These are phyloP conservation scores for Myodes glareolus DNA, from an alignment of 2,113 vertebrate species.

Conservation along the genomic window DNA sequence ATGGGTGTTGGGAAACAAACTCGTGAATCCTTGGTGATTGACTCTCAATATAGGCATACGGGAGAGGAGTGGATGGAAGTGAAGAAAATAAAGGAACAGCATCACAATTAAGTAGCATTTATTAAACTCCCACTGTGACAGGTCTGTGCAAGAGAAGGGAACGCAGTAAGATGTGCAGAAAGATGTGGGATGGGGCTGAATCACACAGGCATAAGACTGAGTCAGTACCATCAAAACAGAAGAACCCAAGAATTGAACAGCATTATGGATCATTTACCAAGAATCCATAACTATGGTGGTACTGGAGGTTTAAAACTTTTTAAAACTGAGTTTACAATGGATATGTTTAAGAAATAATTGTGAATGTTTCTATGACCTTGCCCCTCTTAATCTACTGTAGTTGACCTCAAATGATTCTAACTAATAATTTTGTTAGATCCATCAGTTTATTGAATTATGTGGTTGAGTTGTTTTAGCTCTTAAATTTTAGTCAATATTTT, in stretches of 20 bases:
- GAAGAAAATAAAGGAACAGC: constrained; percentile 59
- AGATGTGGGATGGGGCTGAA: constrained; percentile 66
- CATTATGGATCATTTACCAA: background rate
- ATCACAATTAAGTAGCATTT: constrained; percentile 58
- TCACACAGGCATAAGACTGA: constrained; percentile 52
- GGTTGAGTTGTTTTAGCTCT: constrained; percentile 5
- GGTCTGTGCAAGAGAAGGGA: constrained; percentile 69
- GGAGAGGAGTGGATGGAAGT: constrained; percentile 18
- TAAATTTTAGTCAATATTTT: constrained; percentile 19
- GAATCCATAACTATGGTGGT: background rate
- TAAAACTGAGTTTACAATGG: background rate
- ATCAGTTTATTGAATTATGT: background rate
- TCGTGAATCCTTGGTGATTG: background rate
- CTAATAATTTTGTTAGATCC: background rate
- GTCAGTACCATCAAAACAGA: constrained; percentile 58
- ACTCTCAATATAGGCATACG: background rate
- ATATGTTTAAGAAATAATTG: background rate
- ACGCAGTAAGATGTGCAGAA: constrained; percentile 9
- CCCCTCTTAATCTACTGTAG: background rate
- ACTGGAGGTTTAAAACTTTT: background rate
- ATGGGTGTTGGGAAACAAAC: background rate
- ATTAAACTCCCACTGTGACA: constrained; percentile 72
- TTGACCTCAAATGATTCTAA: background rate
- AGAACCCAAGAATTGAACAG: background rate
- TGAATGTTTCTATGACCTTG: background rate